Evolutionary conservation across 1,140 invertebrate species (phyloP), one percentile per base, ranked within the genome.

Genomic region (Coelopa frigida): DNA sequence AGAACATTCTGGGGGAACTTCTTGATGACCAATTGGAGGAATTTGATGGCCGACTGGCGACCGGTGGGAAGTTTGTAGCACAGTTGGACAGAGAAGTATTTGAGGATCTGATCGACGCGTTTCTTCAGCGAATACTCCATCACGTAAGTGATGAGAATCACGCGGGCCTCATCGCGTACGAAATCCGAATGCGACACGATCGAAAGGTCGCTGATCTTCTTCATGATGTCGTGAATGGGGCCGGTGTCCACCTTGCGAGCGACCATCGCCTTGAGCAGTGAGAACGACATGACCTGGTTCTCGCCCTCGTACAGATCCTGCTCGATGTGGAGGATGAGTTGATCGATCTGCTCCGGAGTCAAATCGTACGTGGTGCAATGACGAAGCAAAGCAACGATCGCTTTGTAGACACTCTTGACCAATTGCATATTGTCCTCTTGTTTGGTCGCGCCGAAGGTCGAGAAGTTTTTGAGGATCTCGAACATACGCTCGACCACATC

Each of bases 371-470:
- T 78, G 11, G 53, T 31, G 26, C 57, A 60, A 53, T 84, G 81
- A 20, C 85, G 75, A 4, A 96, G 78, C 32, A 96, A 62, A 0
- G 84, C 79, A 17, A 88, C 84, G 47, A 94, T 76, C n/a, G 78
- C 78, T 78, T 96, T 97, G 56, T 96, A 97, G 36, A 87, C 80
- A 51, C 84, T 81, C 40, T 85, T 79, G 7, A 95, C 86, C 46
- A 98, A 74, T 70, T 94, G 85, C 44, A 85, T 84, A 64, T 94
- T 93, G 42, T 92, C 87, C 57, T 93, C 89, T 58, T 85, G 84
- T 59, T 81, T 82, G 36, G 83, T 85, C 5, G 88, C 78, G 27
- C 85, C 89, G 37, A 84, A 80, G 0, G 83, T 81, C 0, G 87
- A 87, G 66, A 94, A 96, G 67, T 94, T 95, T 55, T 93, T 86